Evolutionary conservation across 53 echinoderm and acorn worm genomes (phyloP), one percentile per base, ranked within the genome.

Genomic region (Apostichopus leukothele): DNA sequence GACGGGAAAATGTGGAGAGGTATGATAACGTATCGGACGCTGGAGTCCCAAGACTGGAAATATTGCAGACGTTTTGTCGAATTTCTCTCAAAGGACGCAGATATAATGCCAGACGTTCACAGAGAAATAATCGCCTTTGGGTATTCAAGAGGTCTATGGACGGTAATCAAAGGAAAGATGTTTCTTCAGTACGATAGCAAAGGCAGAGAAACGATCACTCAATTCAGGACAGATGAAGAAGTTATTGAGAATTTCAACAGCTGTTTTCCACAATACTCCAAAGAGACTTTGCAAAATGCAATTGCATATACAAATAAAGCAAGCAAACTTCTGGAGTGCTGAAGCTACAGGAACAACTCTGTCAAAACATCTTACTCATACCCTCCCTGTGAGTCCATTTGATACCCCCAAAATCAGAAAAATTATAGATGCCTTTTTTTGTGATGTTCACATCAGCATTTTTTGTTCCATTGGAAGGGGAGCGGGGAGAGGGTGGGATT

Each of bases 251-350:
- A 9, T 39, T 7, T 25, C 20, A 6, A 59, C 11, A 22, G 19
- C 4, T 55, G 53, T 26, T 84, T 84, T 27, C 84, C 84, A 11
- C 84, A 84, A 23, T 84, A 84, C 22, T 60, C 84, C 20, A 22
- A 6, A 20, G 84, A 61, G 7, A 9, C 12, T 4, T 13, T 84
- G 63, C 53, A 57, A 52, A 18, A 19, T 71, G 71, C 20, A 13
- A 71, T 71, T 71, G 71, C 5, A 71, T 71, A 71, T 19, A 71
- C 71, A 71, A n/a, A 16, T 14, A 71, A 6, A 71, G 71, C n/a
- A 71, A 19, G 71, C 18, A 71, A 18, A 18, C 71, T 57, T 10
- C 10, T 57, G 57, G 57, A 57, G 57, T 57, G 57, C 7, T 57
- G 57, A 57, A 0, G 1, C 57, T 57, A 57, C 9, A 57, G 10